Base-by-base conservation (phyloP, 2,888 invertebrate genomes). In the Diogma glabrata region DNA sequence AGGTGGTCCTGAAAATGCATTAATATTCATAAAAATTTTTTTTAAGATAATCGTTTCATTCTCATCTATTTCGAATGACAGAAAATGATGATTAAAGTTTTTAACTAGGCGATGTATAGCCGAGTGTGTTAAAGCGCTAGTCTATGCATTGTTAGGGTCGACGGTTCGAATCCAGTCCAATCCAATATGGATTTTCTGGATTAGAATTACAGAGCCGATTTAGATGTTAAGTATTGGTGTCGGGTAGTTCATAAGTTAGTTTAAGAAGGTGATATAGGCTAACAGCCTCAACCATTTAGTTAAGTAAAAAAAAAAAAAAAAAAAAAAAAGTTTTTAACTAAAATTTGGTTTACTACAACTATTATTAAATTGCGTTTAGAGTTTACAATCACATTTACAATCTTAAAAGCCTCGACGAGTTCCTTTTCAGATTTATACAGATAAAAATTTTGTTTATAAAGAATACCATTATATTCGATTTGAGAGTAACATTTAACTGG, bases 341-440 rank as follows among this genome's bases (percentile, higher is more conserved):
- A 20, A 9, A 40, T 40, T 40, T 40, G 40, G 20, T 40, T 20
- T 12, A 40, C 40, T 40, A 40, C 19, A 40, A 40, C 20, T 40
- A 19, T 40, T 40, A 40, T 19, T n/a, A n/a, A n/a, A 20, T 40
- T 12, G 19, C 20, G 19, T 40, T 40, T 20, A 20, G 19, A 20
- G 5, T 40, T 19, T 20, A 40, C 40, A 40, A 40, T 20, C 20
- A 40, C 20, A 12, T 40, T 20, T 40, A 19, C 20, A 12, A 40
- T 40, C 20, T 40, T 40, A 40, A 40, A 40, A 10, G 20, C 19
- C 20, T 40, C 40, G 19, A 40, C 19, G 19, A n/a, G 19, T 17
- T 17, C 20, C 19, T 40, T 40, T 20, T 40, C n/a, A n/a, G n/a
- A 20, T 19, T 19, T 40, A 12, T 9, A 20, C 4, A 40, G 40